Evolutionary conservation across 2,888 invertebrate species (phyloP).

Genomic region (Phrixothrix hirtus): DNA sequence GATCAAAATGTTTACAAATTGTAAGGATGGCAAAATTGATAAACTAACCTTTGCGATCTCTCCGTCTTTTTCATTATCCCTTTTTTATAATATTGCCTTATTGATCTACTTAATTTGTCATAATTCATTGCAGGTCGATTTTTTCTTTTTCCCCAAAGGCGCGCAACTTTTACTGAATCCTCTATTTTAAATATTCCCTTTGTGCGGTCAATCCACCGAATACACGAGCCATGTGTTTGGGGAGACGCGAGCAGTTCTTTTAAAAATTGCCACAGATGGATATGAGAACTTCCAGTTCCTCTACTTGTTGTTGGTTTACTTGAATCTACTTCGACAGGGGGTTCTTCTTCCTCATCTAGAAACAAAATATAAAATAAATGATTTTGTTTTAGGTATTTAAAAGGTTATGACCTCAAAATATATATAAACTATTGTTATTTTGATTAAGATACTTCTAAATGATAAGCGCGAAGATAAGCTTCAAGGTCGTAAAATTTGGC

Average conservation of each 20-base stretch:
- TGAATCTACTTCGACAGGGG: constrained; percentile 40
- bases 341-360: constrained; percentile 58
- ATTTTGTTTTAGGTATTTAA: not conserved
- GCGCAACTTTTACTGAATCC: constrained; percentile 96
- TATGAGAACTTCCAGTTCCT: constrained; percentile 73
- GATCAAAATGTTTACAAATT: constrained; percentile 65
- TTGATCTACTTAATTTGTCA: constrained; percentile 96
- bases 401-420: no score
- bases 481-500: no score
- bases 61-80: constrained; percentile 99
- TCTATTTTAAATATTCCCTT: constrained; percentile 99
- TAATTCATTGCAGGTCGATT: constrained; percentile 99
- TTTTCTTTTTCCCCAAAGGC: constrained; percentile 96
- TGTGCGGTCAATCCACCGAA: constrained; percentile 94
- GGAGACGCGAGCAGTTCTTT: constrained; percentile 92
- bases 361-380: constrained; percentile 11
- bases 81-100: constrained; percentile 98
- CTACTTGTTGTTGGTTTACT: constrained; percentile 44
- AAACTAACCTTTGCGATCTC: constrained; percentile 95
- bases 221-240: constrained; percentile 88
- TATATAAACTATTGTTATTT: no score
- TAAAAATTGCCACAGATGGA: constrained; percentile 98
- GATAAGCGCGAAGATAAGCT: no score
- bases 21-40: constrained; percentile 97
- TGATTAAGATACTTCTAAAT: no score